Conservation (phyloP, 1,140 invertebrate species). For the Brachionus manjavacas region DNA sequence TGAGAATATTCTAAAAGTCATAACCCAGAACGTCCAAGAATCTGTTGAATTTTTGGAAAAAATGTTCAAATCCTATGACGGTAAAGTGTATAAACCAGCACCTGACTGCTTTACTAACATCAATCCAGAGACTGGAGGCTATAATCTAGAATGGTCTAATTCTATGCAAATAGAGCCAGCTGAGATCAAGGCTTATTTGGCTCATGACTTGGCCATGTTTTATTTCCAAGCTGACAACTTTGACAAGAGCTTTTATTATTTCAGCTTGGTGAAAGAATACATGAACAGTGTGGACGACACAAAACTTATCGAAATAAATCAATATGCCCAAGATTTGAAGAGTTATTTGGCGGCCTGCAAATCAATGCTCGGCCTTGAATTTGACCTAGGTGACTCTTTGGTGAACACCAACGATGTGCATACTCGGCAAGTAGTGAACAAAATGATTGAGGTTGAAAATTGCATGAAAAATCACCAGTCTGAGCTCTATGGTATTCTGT, state of each 20-base stretch:
- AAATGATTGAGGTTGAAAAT: neutral
- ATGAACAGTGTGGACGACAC: neutral
- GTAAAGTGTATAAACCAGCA: neutral
- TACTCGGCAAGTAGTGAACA: neutral
- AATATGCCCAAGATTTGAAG: neutral
- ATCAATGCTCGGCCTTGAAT: neutral
- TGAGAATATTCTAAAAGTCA: constrained; percentile 3
- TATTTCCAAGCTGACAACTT: constrained; percentile 23
- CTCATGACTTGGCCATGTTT: constrained; percentile 18
- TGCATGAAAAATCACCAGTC: neutral
- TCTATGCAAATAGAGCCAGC: neutral
- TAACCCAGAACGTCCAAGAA: neutral
- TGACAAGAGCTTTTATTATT: neutral
- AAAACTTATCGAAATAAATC: neutral
- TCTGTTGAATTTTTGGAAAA: constrained; percentile 38
- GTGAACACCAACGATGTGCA: neutral
- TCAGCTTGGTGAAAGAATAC: neutral
- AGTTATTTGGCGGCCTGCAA: constrained; percentile 23
- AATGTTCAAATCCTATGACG: neutral
- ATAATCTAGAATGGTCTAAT: neutral
- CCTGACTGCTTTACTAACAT: neutral
- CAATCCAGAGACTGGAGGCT: neutral
- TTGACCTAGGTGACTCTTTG: neutral
- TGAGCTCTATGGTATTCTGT: neutral
- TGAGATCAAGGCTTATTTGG: neutral